Evolutionary conservation across 2,888 invertebrate species (phyloP).

Genomic region (Epirrita christyi): DNA sequence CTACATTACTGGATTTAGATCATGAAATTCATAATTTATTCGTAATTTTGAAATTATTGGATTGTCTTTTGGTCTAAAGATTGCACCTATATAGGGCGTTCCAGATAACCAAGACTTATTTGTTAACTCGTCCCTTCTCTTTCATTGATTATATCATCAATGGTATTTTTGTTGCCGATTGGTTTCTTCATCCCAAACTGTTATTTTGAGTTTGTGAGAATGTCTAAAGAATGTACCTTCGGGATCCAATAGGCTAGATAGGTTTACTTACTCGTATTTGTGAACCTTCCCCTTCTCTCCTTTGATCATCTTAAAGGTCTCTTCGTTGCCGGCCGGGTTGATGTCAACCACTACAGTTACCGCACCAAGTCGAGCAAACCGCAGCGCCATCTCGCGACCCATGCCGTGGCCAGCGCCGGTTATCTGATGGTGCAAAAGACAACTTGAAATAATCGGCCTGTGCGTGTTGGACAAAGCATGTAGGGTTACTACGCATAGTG

Average conservation of each 20-base stretch:
- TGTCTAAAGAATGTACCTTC: neutral
- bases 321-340: conserved; percentile 87
- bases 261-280: conserved; percentile 64
- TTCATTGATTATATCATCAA: too few species aligned
- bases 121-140: too few species aligned
- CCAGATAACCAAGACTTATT: too few species aligned
- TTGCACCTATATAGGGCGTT: too few species aligned
- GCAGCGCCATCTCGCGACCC: conserved; percentile 90
- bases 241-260: neutral
- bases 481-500: too few species aligned
- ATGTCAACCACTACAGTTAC: conserved; percentile 91
- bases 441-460: neutral
- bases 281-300: conserved; percentile 70
- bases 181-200: neutral
- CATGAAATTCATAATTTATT: too few species aligned
- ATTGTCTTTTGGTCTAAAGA: too few species aligned
- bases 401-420: conserved; percentile 95
- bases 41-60: too few species aligned
- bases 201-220: neutral
- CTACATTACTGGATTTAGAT: too few species aligned
- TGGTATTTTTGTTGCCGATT: too few species aligned
- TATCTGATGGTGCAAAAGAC: conserved; percentile 80
- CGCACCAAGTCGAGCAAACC: conserved; percentile 89
- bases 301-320: conserved; percentile 85
- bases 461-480: neutral